Conservation (phyloP, 2,113 vertebrate species). For the Cinclus cinclus region DNA sequence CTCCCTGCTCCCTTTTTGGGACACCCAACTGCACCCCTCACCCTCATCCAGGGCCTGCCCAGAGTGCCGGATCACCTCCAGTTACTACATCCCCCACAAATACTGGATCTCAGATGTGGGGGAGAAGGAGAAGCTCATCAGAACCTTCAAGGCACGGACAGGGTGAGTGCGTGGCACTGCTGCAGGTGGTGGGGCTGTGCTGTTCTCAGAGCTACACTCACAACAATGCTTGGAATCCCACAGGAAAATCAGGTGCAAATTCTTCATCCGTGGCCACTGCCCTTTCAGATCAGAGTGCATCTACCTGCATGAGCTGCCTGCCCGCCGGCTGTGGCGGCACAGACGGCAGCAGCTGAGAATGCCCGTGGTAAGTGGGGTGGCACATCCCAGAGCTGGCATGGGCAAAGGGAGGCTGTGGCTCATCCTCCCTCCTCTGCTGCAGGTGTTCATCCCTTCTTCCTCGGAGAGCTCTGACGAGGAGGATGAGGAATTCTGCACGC, state of each 20-base stretch:
- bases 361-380: neutral
- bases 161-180: slow-evolving; percentile 59
- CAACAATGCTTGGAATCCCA: neutral
- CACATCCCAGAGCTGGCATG: rapidly evolving
- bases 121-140: slow-evolving; percentile 80
- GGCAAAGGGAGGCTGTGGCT: rapidly evolving
- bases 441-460: neutral
- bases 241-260: slow-evolving; percentile 85
- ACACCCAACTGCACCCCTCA: neutral
- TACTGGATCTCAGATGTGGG: slow-evolving; percentile 80
- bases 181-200: rapidly evolving
- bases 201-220: rapidly evolving
- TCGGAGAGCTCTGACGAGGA: slow-evolving; percentile 68
- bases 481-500: neutral
- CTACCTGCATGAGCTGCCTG: slow-evolving; percentile 78
- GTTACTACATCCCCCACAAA: slow-evolving; percentile 86
- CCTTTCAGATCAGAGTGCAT: slow-evolving; percentile 88
- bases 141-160: slow-evolving; percentile 80
- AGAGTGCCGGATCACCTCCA: slow-evolving; percentile 84
- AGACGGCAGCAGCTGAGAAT: neutral
- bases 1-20: neutral
- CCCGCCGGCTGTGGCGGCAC: rapidly evolving
- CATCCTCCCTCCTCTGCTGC: neutral
- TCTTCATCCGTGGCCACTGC: slow-evolving; percentile 78
- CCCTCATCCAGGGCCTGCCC: slow-evolving; percentile 81